A percentile compares a stretch with the other conserved stretches of the same genome.
These are phyloP conservation scores for Eupeodes corollae DNA, from an alignment of 1,140 invertebrate genomes.

Conservation along the genomic window DNA sequence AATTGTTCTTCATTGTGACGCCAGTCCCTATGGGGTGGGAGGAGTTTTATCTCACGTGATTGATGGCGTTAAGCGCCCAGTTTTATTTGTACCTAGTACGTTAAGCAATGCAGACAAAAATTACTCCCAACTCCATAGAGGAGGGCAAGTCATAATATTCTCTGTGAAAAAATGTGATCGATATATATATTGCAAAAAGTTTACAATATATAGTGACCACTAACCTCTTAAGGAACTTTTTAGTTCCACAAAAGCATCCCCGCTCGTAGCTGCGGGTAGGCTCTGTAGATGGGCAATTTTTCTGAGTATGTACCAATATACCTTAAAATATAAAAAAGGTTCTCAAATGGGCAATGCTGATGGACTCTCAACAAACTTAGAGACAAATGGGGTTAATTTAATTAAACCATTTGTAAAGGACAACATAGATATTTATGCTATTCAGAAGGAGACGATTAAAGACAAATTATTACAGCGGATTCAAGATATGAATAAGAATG, in stretches of 20 bases:
- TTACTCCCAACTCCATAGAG: conserved; percentile 37
- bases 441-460: neutral
- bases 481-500: neutral
- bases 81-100: conserved; percentile 8
- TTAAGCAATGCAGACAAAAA: conserved; percentile 10
- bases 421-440: neutral
- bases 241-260: conserved; percentile 12
- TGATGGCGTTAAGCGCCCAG: conserved; percentile 18
- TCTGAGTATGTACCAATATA: conserved; percentile 15
- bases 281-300: conserved; percentile 18
- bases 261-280: conserved; percentile 11
- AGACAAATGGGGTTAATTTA: conserved; percentile 1
- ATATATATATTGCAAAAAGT: conserved; percentile 31
- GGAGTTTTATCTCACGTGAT: conserved; percentile 9
- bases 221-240: conserved; percentile 22
- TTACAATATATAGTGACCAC: conserved; percentile 28
- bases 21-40: conserved; percentile 3
- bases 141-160: conserved; percentile 38
- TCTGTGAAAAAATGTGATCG: conserved; percentile 39
- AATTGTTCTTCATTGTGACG: conserved; percentile 6
- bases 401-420: neutral
- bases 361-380: conserved; percentile 9
- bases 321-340: conserved; percentile 8
- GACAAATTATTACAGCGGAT: neutral
- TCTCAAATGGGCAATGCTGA: conserved; percentile 13